These are phyloP conservation scores for Lophius piscatorius DNA, from an alignment of 2,113 vertebrate species.

Conservation along the genomic window DNA sequence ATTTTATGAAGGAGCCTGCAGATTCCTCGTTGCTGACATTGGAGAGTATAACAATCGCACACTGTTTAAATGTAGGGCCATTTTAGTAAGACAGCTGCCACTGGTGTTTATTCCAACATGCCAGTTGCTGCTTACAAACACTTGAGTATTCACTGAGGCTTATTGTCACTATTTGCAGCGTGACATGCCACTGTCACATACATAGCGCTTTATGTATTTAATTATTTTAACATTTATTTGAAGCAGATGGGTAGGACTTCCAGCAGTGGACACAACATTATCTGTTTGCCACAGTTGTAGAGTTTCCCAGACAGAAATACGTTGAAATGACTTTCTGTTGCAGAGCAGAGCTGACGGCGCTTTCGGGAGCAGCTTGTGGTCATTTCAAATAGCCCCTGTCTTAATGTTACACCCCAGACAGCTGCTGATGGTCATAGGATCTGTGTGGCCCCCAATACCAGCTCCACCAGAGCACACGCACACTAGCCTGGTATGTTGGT, in stretches of 20 bases:
- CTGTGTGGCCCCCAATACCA: conserved; percentile 39
- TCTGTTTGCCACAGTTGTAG: too few relatives aligned
- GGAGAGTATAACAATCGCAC: conserved; percentile 61
- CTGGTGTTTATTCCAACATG: conserved; percentile 66
- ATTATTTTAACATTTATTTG: conserved; percentile 9
- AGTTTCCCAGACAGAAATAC: not conserved
- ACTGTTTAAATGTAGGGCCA: conserved; percentile 59
- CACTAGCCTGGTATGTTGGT: conserved; percentile 56
- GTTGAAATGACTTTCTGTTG: not conserved
- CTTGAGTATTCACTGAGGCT: conserved; percentile 48
- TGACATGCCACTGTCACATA: conserved; percentile 41
- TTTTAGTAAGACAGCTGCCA: conserved; percentile 64
- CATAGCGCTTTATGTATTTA: too few relatives aligned
- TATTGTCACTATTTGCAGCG: conserved; percentile 52
- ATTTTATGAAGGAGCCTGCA: conserved; percentile 35
- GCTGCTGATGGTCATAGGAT: conserved; percentile 78
- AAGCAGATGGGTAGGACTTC: conserved; percentile 3
- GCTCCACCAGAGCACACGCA: conserved; percentile 12
- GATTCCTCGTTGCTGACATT: conserved; percentile 52
- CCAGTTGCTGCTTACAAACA: conserved; percentile 61
- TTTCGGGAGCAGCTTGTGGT: conserved; percentile 2
- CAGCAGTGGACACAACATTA: not conserved
- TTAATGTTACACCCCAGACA: conserved; percentile 70
- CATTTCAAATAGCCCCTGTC: conserved; percentile 58
- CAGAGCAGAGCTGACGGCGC: conserved; percentile 17